Base-by-base conservation (phyloP, 2,797 vertebrate species). In the Tapirus indicus region DNA sequence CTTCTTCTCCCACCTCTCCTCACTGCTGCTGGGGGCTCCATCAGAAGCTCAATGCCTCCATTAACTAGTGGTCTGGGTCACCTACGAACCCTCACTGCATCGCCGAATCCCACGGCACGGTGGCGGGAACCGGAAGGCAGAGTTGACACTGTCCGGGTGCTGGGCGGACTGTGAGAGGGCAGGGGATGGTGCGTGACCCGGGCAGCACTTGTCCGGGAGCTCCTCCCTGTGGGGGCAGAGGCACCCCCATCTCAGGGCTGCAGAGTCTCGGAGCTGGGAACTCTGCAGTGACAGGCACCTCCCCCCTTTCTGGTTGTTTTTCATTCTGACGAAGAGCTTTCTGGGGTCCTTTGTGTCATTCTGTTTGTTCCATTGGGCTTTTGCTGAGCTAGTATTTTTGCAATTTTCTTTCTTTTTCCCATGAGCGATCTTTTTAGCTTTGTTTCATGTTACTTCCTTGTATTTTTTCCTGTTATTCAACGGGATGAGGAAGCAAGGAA, bases 291-390 rank as follows among this genome's bases (percentile, higher is more conserved):
- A 62, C 86, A 44, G 4, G 14, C 7, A 62, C 68, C 84, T 60
- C 47, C 29, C 29, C 41, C 49, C 6, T 95, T 96, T 83, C 52
- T 78, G 49, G 96, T 91, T 97, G 96, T 97, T 97, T 98, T 97
- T 85, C 97, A 96, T 93, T 94, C 95, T 96, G 83, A 98, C 96
- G 95, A 97, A 98, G 95, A 93, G 60, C 41, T 64, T 84, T 69
- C 32, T 75, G 77, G 25, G 3, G 44, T 88, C 72, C 7, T 97
- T 85, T 92, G 95, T 90, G 83, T 35, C 18, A 38, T 27, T 91
- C 88, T 83, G 56, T 94, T 97, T 95, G 89, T 94, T 88, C 87
- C 56, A 78, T 2, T 58, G 71, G 78, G 80, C 47, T 94, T 95
- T 91, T 62, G 82, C 60, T 86, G 32, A 95, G 83, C 66, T 96